These are phyloP conservation scores for Manis javanica DNA, from an alignment of 2,797 vertebrate genomes.

Conservation along the genomic window DNA sequence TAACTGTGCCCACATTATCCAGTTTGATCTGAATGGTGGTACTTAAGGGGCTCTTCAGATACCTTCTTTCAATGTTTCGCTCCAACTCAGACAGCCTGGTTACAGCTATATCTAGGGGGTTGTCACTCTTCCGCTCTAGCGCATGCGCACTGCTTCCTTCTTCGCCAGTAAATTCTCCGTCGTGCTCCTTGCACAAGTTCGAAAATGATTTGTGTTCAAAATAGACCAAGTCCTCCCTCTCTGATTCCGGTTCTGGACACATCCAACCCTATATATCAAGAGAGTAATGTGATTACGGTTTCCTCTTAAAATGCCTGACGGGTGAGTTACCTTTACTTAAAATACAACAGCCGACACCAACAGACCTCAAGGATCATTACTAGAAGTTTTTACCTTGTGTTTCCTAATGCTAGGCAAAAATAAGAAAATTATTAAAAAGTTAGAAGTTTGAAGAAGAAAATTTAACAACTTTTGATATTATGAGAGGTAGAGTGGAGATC, in stretches of 20 bases:
- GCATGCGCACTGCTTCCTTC: conserved; percentile 90
- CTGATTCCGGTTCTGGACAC: conserved; percentile 96
- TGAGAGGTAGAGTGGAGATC: conserved; percentile 53
- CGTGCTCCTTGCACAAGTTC: conserved; percentile 88
- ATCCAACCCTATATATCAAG: conserved; percentile 96
- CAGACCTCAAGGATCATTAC: conserved; percentile 79
- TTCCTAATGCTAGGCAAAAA: conserved; percentile 83
- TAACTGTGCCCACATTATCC: no score
- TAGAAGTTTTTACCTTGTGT: conserved; percentile 79
- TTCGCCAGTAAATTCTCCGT: conserved; percentile 89
- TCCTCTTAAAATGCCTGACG: conserved; percentile 50
- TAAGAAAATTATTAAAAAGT: conserved; percentile 45
- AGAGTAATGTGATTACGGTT: conserved; percentile 85
- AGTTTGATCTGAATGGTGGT: no score
- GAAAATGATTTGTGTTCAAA: conserved; percentile 96
- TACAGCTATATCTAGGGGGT: conserved; percentile 99
- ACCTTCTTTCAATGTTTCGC: conserved; percentile 99
- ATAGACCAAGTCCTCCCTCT: conserved; percentile 99
- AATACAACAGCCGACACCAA: conserved; percentile 75
- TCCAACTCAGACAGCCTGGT: conserved; percentile 99
- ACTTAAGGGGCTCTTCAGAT: no score
- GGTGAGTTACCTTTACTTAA: conserved; percentile 81
- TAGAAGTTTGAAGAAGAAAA: conserved; percentile 62
- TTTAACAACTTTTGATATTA: no score
- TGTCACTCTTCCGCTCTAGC: conserved; percentile 96